Evolutionary conservation across 2,888 invertebrate genomes (phyloP).

Genomic region (Boloria selene): DNA sequence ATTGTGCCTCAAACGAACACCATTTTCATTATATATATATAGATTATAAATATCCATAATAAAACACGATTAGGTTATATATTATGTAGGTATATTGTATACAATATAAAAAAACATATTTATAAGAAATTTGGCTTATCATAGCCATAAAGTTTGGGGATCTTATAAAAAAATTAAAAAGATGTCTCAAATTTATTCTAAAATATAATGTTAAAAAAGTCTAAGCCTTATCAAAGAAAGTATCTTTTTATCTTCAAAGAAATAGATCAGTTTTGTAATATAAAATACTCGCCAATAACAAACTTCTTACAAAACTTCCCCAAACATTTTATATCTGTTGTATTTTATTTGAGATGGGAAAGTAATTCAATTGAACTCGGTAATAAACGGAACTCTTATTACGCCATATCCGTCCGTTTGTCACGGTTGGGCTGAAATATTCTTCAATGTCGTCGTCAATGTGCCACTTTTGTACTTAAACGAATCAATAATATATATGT

Average conservation of each 20-base stretch:
- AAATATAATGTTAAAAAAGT: constrained; percentile 3
- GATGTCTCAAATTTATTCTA: background rate
- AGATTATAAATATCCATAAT: too few species aligned
- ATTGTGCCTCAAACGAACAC: too few species aligned
- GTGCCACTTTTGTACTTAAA: constrained; percentile 2
- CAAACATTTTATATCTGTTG: constrained; percentile 7
- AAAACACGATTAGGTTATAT: too few species aligned
- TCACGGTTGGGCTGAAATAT: constrained; percentile 8
- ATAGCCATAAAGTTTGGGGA: background rate
- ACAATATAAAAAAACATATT: too few species aligned
- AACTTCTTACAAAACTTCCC: constrained; percentile 4
- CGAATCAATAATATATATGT: too few species aligned
- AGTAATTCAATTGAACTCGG: constrained; percentile 14
- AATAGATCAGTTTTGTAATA: constrained; percentile 9
- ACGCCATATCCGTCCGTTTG: constrained; percentile 13
- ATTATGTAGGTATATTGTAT: too few species aligned
- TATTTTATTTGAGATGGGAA: constrained; percentile 4
- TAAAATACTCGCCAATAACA: constrained; percentile 3
- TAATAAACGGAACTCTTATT: constrained; percentile 16
- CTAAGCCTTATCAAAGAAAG: constrained; percentile 17
- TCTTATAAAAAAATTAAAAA: constrained; percentile 3
- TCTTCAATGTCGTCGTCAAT: constrained; percentile 14
- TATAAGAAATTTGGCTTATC: too few species aligned
- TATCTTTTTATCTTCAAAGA: constrained; percentile 14
- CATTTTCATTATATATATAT: too few species aligned